Conservation (phyloP, 2,113 vertebrate genomes). For the Myiozetetes cayanensis region DNA sequence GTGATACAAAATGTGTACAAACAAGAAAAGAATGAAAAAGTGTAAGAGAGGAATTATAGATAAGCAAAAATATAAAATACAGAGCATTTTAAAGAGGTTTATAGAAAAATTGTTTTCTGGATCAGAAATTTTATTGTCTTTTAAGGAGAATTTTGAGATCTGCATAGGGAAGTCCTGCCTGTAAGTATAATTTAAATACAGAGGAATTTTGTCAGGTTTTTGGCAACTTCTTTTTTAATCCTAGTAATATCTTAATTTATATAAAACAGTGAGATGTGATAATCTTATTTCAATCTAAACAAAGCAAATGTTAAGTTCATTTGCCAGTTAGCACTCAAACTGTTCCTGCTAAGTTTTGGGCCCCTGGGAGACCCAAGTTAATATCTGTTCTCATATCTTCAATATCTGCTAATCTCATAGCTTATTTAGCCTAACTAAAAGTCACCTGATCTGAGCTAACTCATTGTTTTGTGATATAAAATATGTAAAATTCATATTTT, state of each 20-base stretch:
- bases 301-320: neutral
- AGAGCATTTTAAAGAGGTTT: neutral
- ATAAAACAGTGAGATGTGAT: neutral
- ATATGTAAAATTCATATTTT: neutral
- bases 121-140: neutral
- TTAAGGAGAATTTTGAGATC: neutral
- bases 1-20: neutral
- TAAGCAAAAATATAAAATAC: neutral
- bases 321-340: neutral
- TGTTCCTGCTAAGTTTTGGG: neutral
- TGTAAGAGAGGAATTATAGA: neutral
- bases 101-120: neutral
- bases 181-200: neutral
- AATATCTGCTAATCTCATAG: neutral
- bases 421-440: neutral
- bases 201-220: neutral
- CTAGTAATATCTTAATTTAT: neutral
- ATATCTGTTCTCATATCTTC: neutral
- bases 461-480: neutral
- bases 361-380: neutral
- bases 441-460: neutral
- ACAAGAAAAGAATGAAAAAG: neutral
- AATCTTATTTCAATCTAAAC: neutral
- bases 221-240: neutral
- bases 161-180: neutral